Conservation (phyloP, 2,888 invertebrate genomes). For the Eupithecia exiguata region DNA sequence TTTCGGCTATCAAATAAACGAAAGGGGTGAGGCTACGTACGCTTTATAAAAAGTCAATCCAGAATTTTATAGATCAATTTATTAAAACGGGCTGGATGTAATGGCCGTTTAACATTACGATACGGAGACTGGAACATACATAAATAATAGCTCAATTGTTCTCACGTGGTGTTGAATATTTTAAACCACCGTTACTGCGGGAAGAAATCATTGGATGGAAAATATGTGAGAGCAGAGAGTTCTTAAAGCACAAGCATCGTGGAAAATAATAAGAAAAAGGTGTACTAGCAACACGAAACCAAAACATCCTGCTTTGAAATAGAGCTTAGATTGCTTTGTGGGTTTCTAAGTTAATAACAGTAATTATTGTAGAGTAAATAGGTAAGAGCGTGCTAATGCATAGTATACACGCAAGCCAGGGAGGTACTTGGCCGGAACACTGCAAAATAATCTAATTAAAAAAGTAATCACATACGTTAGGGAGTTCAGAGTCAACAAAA, state of each 20-base stretch:
- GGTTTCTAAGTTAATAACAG: slow-evolving; percentile 52
- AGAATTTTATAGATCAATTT: slow-evolving; percentile 35
- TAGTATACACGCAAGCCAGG: slow-evolving; percentile 57
- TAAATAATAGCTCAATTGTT: slow-evolving; percentile 39
- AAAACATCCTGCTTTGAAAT: slow-evolving; percentile 35
- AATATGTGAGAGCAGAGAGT: slow-evolving; percentile 46
- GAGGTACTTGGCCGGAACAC: slow-evolving; percentile 44
- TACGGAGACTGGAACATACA: slow-evolving; percentile 31
- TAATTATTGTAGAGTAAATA: slow-evolving; percentile 59
- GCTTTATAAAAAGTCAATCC: slow-evolving; percentile 31
- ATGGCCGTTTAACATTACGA: slow-evolving; percentile 36
- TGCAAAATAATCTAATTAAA: slow-evolving; percentile 58
- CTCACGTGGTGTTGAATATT: slow-evolving; percentile 38
- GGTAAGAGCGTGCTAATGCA: slow-evolving; percentile 61
- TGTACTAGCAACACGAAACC: slow-evolving; percentile 27
- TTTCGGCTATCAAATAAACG: slow-evolving; percentile 8
- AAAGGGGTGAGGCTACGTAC: slow-evolving; percentile 10
- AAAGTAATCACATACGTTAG: slow-evolving; percentile 57
- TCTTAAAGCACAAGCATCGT: slow-evolving; percentile 39
- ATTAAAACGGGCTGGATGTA: slow-evolving; percentile 34
- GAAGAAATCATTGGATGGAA: slow-evolving; percentile 45
- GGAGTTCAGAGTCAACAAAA: slow-evolving; percentile 52
- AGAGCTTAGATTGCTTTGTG: slow-evolving; percentile 46
- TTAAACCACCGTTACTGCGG: slow-evolving; percentile 38
- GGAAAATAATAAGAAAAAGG: slow-evolving; percentile 49